Base-by-base conservation (phyloP, 2,888 invertebrate species). In the Electrophaes corylata region DNA sequence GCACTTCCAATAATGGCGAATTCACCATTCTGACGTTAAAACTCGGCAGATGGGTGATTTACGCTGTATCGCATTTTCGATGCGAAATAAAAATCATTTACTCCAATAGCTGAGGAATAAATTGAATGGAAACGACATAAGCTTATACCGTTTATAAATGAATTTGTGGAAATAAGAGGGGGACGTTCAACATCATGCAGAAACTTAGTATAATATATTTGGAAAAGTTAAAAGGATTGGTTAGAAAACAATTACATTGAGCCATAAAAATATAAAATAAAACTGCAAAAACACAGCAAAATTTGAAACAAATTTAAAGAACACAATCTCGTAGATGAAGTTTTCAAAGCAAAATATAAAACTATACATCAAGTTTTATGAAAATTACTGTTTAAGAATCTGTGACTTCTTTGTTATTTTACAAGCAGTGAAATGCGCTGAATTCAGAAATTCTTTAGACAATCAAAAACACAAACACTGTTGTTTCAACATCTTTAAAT, bases 81-180 rank as follows among this genome's bases (percentile, higher is more conserved):
- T 71, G 73, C 70, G 56, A 62, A 73, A 78, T 75, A 78, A 79
- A 81, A 80, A 80, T 77, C 72, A 78, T 79, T 79, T 74, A 73
- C 51, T 55, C 47, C 72, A 67, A 65, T 51, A 60, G 64, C 66
- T 44, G 5, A 33, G 68, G 62, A 53, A 54, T 64, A 68, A 33
- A 62, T 59, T 57, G 8, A 49, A 69, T 76, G 66, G 73, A 74
- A 67, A 59, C 57, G 74, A 45, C 65, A 62, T 29, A 43, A 49
- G 55, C 50, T 50, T 40, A 46, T 44, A 50, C 44, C 33, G 47
- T 44, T 41, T 35, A 44, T 19, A 51, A 55, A 55, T 55, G 31
- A 51, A 55, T 51, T 60, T 55, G 37, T 11, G 41, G 41, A 37
- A 53, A 41, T 52, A 26, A 35, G n/a, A 12, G 1, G 8, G 31